Evolutionary conservation across 2,888 invertebrate genomes (phyloP).

Genomic region (Anodontia alba): DNA sequence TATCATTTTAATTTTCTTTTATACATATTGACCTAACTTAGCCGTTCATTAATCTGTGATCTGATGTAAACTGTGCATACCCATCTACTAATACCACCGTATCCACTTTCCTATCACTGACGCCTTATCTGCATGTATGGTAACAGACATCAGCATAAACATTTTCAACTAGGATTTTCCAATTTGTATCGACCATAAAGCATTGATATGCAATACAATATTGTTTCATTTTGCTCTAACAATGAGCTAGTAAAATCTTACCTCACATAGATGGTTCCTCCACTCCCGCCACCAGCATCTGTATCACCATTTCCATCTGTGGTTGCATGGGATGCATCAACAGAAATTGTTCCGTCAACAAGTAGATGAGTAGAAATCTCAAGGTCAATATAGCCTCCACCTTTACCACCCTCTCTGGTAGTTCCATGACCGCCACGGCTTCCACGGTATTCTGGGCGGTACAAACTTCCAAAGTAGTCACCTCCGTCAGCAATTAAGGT

Average conservation of each 20-base stretch:
- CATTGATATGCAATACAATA: too few relatives aligned
- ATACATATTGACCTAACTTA: too few relatives aligned
- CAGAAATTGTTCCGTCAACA: constrained; percentile 60
- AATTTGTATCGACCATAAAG: too few relatives aligned
- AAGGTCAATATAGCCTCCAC: constrained; percentile 66
- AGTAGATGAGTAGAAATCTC: constrained; percentile 57
- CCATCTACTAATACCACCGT: too few relatives aligned
- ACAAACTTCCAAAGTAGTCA: constrained; percentile 69
- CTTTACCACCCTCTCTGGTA: constrained; percentile 57
- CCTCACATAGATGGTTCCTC: constrained; percentile 67
- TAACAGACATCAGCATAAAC: too few relatives aligned
- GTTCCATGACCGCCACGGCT: constrained; percentile 64
- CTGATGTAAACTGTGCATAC: too few relatives aligned
- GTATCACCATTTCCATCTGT: constrained; percentile 46
- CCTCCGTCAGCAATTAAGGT: constrained; percentile 56
- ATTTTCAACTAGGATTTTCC: too few relatives aligned
- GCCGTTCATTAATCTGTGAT: too few relatives aligned
- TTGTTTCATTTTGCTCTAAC: too few relatives aligned
- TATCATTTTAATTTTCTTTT: too few relatives aligned
- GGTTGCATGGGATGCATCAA: constrained; percentile 64
- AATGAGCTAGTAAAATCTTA: constrained; percentile 29
- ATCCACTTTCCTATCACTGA: too few relatives aligned
- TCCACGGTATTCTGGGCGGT: constrained; percentile 62
- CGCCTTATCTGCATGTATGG: too few relatives aligned
- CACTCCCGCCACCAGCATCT: constrained; percentile 72